Conservation (phyloP, 2,113 vertebrate genomes). For the Sakesphorus luctuosus region DNA sequence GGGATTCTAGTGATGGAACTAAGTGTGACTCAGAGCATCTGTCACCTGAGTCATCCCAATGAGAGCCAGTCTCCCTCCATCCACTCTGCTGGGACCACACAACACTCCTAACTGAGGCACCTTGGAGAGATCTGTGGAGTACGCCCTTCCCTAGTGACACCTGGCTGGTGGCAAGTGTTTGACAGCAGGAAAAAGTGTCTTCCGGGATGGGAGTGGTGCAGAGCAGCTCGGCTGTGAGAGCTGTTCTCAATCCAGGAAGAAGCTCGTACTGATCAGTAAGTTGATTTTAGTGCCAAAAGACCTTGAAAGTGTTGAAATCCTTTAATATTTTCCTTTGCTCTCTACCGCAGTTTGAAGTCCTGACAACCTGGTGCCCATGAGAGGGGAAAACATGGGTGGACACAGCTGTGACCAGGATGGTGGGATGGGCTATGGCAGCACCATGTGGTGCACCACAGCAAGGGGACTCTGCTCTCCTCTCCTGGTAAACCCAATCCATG, state of each 20-base stretch:
- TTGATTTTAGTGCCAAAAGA: background rate
- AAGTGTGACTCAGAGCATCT: background rate
- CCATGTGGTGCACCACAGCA: background rate
- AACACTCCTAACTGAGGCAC: background rate
- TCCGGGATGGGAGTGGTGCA: background rate
- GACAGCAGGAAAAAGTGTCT: background rate
- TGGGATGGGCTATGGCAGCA: background rate
- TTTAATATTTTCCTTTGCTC: background rate
- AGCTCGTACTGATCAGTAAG: background rate
- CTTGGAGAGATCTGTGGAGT: fast-evolving
- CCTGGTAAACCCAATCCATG: background rate
- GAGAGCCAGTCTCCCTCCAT: background rate
- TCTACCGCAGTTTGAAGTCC: background rate
- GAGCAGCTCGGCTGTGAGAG: background rate
- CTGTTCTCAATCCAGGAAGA: background rate
- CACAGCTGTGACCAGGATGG: background rate
- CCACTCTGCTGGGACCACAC: background rate
- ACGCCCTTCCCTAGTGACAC: background rate
- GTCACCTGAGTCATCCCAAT: fast-evolving
- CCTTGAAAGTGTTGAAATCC: background rate
- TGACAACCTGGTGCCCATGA: background rate
- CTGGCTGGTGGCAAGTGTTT: background rate
- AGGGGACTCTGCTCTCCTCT: background rate
- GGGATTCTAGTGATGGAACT: background rate
- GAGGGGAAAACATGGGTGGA: background rate